These are phyloP conservation scores for Girardia tigrina DNA, from an alignment of 2,888 invertebrate species.

Conservation along the genomic window DNA sequence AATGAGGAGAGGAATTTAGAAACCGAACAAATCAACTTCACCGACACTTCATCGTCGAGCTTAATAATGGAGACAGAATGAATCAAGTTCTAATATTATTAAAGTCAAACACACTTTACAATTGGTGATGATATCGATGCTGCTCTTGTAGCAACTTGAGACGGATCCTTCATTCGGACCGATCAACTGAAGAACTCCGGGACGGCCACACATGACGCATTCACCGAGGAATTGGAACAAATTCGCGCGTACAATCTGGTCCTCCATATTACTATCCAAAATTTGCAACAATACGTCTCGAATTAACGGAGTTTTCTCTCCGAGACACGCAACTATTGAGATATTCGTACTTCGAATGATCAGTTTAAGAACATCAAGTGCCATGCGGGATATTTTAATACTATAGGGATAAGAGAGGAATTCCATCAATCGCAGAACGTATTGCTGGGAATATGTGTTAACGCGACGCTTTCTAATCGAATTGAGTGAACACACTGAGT, in stretches of 20 bases:
- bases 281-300: neutral
- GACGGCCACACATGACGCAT: conserved; percentile 9
- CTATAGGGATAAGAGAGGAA: conserved; percentile 5
- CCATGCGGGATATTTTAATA: neutral
- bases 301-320: neutral
- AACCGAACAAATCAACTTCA: neutral
- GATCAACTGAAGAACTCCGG: neutral
- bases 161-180: neutral
- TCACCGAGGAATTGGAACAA: neutral
- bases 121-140: neutral
- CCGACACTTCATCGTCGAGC: neutral
- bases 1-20: neutral
- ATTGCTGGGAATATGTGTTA: neutral
- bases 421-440: neutral
- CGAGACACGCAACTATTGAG: neutral
- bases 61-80: no score
- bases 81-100: no score
- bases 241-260: neutral
- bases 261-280: neutral
- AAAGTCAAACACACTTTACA: neutral
- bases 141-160: neutral
- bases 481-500: neutral
- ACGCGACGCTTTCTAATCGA: neutral
- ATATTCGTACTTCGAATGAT: neutral
- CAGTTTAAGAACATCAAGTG: conserved; percentile 6